A percentile compares a stretch with the other conserved stretches of the same genome.
Evolutionary conservation across 2,888 invertebrate species (phyloP).

Genomic region (Thymelicus lineola): DNA sequence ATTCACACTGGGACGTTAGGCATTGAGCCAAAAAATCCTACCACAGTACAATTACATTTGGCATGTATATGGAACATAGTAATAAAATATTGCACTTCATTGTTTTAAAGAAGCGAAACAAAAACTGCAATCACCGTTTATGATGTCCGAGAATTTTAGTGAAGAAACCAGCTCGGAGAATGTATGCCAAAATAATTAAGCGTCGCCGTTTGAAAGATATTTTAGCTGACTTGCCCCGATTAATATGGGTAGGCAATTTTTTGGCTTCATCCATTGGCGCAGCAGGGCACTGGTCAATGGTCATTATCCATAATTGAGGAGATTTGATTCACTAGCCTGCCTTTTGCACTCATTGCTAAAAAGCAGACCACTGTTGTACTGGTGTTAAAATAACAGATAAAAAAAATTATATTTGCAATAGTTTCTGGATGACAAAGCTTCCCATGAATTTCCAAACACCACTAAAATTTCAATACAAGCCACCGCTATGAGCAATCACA

Average conservation of each 20-base stretch:
- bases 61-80: constrained; percentile 26
- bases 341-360: too few relatives aligned
- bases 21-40: constrained; percentile 33
- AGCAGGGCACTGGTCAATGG: not conserved
- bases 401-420: too few relatives aligned
- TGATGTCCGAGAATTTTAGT: constrained; percentile 15
- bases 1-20: constrained; percentile 27
- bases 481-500: too few relatives aligned
- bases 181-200: not conserved
- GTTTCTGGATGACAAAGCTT: too few relatives aligned
- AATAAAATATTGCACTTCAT: constrained; percentile 33
- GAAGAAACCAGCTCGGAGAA: not conserved
- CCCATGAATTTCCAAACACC: too few relatives aligned
- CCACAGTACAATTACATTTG: constrained; percentile 33
- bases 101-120: constrained; percentile 30
- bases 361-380: too few relatives aligned
- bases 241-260: not conserved
- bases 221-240: not conserved
- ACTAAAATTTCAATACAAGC: too few relatives aligned
- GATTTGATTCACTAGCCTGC: not conserved
- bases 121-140: constrained; percentile 30
- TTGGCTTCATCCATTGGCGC: not conserved
- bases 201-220: not conserved
- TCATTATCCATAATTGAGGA: not conserved
- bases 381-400: too few relatives aligned